Percentiles rank a stretch among this genome's conserved stretches.
phyloP scores from a whole-genome alignment of 2,113 vertebrate genomes.

The Psittacus erithacus region DNA sequence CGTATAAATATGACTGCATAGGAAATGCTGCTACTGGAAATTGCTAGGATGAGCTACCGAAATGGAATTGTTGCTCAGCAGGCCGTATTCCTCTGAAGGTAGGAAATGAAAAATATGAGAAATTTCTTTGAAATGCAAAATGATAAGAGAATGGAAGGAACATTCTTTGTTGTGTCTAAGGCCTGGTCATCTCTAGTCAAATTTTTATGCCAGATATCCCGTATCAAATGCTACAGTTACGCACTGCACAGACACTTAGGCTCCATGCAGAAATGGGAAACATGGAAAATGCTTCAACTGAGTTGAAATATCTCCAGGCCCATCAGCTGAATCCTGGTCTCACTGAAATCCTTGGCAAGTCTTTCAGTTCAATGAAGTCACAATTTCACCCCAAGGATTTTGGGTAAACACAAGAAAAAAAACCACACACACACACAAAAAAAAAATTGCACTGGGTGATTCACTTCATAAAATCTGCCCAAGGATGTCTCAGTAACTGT shows the following conservation, averaged over 20 bases:
- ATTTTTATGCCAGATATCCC: background rate
- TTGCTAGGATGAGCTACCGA: background rate
- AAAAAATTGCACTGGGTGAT: background rate
- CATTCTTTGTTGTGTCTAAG: background rate
- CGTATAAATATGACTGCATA: background rate
- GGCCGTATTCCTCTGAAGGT: background rate
- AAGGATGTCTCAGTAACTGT: background rate
- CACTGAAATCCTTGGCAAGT: background rate
- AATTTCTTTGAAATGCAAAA: background rate
- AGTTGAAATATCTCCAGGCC: background rate
- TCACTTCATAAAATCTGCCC: background rate
- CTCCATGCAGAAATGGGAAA: background rate
- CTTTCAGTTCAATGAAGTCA: background rate
- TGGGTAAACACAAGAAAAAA: background rate
- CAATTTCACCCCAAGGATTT: background rate
- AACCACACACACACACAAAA: background rate
- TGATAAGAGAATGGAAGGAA: background rate
- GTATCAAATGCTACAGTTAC: background rate
- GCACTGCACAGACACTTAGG: background rate
- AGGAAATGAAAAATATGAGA: background rate
- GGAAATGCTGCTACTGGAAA: slow-evolving; percentile 16
- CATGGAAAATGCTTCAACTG: background rate
- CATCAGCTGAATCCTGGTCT: background rate
- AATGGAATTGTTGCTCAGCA: slow-evolving; percentile 24
- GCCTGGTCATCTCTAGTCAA: background rate